Base-by-base conservation (phyloP, 2,113 vertebrate species). In the Forbesichthys papilliferus region DNA sequence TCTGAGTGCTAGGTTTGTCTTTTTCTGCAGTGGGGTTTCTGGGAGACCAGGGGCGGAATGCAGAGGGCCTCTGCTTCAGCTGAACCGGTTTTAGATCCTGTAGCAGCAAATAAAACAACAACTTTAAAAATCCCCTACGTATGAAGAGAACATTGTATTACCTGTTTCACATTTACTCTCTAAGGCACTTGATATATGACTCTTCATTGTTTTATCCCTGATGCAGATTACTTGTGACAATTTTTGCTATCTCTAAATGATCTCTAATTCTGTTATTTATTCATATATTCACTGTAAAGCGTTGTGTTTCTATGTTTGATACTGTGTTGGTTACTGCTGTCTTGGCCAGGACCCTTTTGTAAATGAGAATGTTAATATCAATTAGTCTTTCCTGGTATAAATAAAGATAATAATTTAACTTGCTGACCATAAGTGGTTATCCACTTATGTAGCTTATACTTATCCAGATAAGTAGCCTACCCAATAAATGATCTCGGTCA, bases 41-140 rank as follows among this genome's bases (percentile, higher is more conserved):
- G 16, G 92, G 88, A 66, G 90, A 92, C 92, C 92, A 93, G 55
- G 92, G 92, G 9, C 92, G 91, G 84, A 93, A 93, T 68, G 92
- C 92, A 4, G 92, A 93, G 58, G 90, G 87, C 58, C 92, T 90
- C 80, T 91, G 92, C 75, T 92, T 91, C 54, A 92, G 73, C 47
- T 92, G 92, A 73, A 88, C 84, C 77, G 87, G 87, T 79, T 92
- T 92, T 60, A 91, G 84, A 68, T 92, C 89, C 90, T 92, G 69
- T 51, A 82, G 62, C 47, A 74, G 75, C 66, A 83, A 77, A 66
- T 46, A 36, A 73, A 67, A 79, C 58, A 79, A 71, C 61, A 78
- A 69, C 42, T 11, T 55, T 57, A 11, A 11, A 65, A 70, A 67
- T 77, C 65, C 49, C 53, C 58, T 53, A 48, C 58, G 20, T 65